Base-by-base conservation (phyloP, 2,888 invertebrate species). In the Cheilosia scutellata region DNA sequence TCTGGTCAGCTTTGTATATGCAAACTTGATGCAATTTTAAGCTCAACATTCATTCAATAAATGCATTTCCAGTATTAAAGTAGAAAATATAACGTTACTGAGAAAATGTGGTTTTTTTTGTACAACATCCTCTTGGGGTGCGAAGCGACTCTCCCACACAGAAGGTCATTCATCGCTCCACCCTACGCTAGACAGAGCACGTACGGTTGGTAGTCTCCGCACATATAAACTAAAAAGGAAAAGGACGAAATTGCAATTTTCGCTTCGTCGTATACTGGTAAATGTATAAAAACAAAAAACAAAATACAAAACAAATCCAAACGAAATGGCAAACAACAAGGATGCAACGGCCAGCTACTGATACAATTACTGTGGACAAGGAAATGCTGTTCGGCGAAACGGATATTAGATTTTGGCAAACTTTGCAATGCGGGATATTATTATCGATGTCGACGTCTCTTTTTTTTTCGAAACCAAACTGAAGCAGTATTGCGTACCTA, bases 11-110 rank as follows among this genome's bases (percentile, higher is more conserved):
- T 25, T 27, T 31, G 62, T 47, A 62, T 75, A 70, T 75, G 74
- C 68, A 78, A 83, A 78, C 51, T 79, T 78, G 62, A 70, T 79
- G 40, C 55, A 51, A 71, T 74, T 84, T 79, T 60, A 74, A 82
- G 65, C 40, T 84, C 47, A 75, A 55, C 37, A 66, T 70, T 84
- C 58, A 31, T 47, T 63, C 63, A 78, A 71, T 71, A 78, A 78
- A 71, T 78, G 62, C 58, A 31, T 75, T 79, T 79, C 29, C 37
- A 63, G 33, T 31, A 44, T 44, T 37, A 75, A 57, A 68, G 55
- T 47, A 66, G 20, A 11, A 65, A 55, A 66, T 47, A 11, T 33
- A 25, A 53, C 20, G 7, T 2, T 51, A 44, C 27, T 5, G 16
- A 60, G 44, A 44, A 40, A 16, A 20, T 2, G 20, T 55, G 31